Evolutionary conservation across 2,113 vertebrate species (phyloP), one percentile per base, ranked within the genome.

Genomic region (Synodontis membranacea): DNA sequence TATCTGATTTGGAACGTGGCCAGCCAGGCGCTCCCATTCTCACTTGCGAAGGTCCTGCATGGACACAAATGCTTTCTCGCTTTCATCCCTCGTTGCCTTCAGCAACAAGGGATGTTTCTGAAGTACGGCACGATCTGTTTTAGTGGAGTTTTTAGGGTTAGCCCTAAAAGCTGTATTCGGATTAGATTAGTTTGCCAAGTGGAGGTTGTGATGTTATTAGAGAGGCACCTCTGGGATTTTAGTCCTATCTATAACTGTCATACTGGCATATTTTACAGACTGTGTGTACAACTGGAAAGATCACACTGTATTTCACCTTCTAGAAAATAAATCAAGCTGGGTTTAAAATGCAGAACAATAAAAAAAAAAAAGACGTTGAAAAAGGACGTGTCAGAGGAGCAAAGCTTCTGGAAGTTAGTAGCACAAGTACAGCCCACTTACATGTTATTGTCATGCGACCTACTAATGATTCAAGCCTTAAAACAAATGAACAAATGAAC

Each of bases 1-100:
- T 74, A 66, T 80, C 83, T 66, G 68, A 72, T 83, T 86, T 87
- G 84, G 86, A 86, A 19, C 0, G 21, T 39, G 23, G 66, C 89
- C 86, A 87, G 72, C 52, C 1, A 60, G 86, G 34, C 88, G 75
- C 84, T 86, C 84, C 84, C 81, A 37, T 52, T 78, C 66, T 82
- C 80, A 74, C 78, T 76, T 83, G 64, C 48, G 52, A 37, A 34
- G 75, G 46, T 60, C 83, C 44, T 52, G 31, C 39, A 54, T 72
- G 66, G 72, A 39, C 50, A 79, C n/a, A 39, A 52, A 86, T 46
- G 5, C 80, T 62, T 58, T 72, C 64, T 39, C 23, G 0, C 31
- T 72, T 86, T 83, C 50, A 88, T 86, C 81, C 64, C 52, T 15
- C 44, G 28, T 46, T 25, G 50, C 31, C 74, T 50, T 31, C 46